Evolutionary conservation across 2,797 vertebrate species (phyloP), one percentile per base, ranked within the genome.

Genomic region (Balearica regulorum): DNA sequence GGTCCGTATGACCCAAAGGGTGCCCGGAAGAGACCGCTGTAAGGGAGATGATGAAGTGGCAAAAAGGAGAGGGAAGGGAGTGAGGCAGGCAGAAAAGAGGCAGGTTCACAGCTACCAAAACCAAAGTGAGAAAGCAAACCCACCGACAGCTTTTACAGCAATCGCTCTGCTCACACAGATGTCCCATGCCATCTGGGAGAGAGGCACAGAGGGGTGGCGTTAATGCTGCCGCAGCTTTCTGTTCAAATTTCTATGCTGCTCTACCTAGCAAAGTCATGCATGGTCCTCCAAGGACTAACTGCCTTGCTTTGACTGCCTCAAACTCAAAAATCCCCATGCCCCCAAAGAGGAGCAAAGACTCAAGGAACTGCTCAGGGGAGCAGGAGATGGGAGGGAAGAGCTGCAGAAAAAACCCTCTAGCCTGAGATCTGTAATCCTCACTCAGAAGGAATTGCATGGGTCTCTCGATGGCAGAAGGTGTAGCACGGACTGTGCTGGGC

Each of bases 1-100:
- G 0, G 54, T 18, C 77, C 4, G 3, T 1, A 2, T 8, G 44
- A 66, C 49, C 68, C 3, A 1, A 53, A 37, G 16, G 10, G 12
- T 3, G 2, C 10, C 22, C 84, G 89, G 61, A 51, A 53, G 48
- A 75, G 13, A 64, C 8, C 17, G 64, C 9, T 0, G 1, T 9
- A 43, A 2, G 1, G 48, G 19, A 65, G 54, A 60, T 11, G 76
- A 73, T 22, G 53, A 25, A 68, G 33, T 6, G 31, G 26, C 57
- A 71, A 55, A 79, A 69, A 55, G 18, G 18, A 54, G 55, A 84
- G 22, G 31, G 44, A 66, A 55, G 13, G 41, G 57, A 81, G 24
- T 1, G 35, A 81, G 21, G 41, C 29, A 62, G 1, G 5, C 1
- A 17, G 64, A 13, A 17, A 57, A n/a, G 19, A 71, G 60, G 31